phyloP scores from a whole-genome alignment of 2,888 invertebrate species.

The Pyrgus malvae region DNA sequence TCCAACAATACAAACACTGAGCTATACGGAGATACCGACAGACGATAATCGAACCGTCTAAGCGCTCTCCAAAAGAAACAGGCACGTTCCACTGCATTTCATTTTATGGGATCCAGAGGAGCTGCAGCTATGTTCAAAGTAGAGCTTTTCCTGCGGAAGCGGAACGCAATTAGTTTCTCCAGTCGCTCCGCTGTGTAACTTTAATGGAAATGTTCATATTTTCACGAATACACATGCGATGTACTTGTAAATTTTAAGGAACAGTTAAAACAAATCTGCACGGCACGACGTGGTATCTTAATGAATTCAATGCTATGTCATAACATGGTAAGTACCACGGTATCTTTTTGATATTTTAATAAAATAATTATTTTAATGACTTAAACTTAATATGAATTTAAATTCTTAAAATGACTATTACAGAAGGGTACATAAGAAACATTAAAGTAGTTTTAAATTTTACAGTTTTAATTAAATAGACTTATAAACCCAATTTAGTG shows the following conservation, averaged over 20 bases:
- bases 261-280: too few species aligned
- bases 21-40: conserved; percentile 11
- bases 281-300: too few species aligned
- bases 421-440: too few species aligned
- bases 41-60: conserved; percentile 25
- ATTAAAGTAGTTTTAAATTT: too few species aligned
- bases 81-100: conserved; percentile 22
- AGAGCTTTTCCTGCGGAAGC: conserved; percentile 12
- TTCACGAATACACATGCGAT: conserved; percentile 1
- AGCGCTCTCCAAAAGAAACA: conserved; percentile 24
- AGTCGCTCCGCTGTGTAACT: conserved; percentile 14
- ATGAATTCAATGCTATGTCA: too few species aligned
- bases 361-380: too few species aligned
- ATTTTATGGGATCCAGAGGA: conserved; percentile 18
- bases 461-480: too few species aligned
- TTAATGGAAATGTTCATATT: conserved; percentile 21
- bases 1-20: conserved; percentile 4
- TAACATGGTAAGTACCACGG: not conserved
- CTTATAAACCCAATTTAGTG: too few species aligned
- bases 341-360: too few species aligned
- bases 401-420: too few species aligned
- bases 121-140: conserved; percentile 13
- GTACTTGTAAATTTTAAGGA: not conserved
- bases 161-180: conserved; percentile 22
- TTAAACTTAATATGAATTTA: too few species aligned